A percentile compares a stretch with the other conserved stretches of the same genome.
Evolutionary conservation across 2,113 vertebrate species (phyloP).

Genomic region (Pachypanchax playfairii): DNA sequence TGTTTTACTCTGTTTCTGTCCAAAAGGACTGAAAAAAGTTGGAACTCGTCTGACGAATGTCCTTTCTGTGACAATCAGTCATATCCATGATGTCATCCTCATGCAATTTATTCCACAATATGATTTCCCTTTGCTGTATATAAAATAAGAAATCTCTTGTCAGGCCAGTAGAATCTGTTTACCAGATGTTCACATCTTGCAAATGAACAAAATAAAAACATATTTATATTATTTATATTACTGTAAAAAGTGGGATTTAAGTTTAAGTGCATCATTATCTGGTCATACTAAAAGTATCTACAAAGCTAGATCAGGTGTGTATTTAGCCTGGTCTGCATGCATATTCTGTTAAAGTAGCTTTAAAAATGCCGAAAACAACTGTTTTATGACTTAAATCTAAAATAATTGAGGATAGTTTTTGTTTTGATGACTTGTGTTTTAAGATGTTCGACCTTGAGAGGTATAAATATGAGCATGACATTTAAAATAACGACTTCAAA

Average conservation of each 20-base stretch:
- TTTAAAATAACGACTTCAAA: not conserved
- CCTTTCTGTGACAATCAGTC: conserved; percentile 9
- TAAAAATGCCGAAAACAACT: too few relatives aligned
- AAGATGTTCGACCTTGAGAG: too few relatives aligned
- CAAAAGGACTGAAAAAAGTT: conserved; percentile 11
- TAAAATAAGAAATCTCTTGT: conserved; percentile 45
- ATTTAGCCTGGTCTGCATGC: too few relatives aligned
- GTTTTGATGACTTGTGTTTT: too few relatives aligned
- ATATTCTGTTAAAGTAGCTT: too few relatives aligned
- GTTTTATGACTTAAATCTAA: too few relatives aligned
- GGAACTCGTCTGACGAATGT: conserved; percentile 9
- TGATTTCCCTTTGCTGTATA: conserved; percentile 27
- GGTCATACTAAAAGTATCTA: too few relatives aligned
- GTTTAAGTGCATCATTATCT: too few relatives aligned
- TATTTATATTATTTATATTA: conserved; percentile 25
- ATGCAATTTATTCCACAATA: conserved; percentile 53
- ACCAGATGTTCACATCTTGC: conserved; percentile 56
- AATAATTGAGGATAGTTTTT: too few relatives aligned
- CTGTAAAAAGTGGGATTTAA: not conserved
- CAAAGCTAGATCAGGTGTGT: too few relatives aligned
- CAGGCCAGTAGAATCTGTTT: conserved; percentile 44
- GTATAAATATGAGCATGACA: too few relatives aligned
- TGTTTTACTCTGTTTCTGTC: not conserved
- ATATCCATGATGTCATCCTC: conserved; percentile 60
- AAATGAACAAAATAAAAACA: conserved; percentile 30